phyloP scores from a whole-genome alignment of 2,113 vertebrate genomes.

The Micronisus gabar region DNA sequence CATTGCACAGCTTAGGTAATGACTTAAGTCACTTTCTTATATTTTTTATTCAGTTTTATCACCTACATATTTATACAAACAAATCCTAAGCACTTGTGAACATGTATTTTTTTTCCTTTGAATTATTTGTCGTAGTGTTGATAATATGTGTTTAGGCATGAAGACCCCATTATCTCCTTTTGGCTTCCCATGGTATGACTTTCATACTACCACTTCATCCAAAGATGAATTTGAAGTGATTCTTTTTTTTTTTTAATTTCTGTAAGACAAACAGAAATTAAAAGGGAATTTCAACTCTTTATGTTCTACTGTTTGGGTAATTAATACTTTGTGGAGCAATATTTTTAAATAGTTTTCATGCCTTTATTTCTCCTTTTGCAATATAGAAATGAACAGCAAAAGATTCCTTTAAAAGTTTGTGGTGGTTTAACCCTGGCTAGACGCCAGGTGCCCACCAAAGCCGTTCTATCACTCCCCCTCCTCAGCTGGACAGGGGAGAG shows the following conservation, averaged over 20 bases:
- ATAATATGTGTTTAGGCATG: background rate
- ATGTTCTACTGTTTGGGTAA: background rate
- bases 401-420: too few relatives aligned
- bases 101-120: background rate
- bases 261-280: background rate
- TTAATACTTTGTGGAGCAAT: background rate
- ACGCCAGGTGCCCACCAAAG: too few relatives aligned
- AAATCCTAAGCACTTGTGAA: background rate
- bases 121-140: background rate
- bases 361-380: background rate
- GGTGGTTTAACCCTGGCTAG: too few relatives aligned
- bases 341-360: background rate
- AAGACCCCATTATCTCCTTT: background rate
- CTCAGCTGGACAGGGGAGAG: too few relatives aligned
- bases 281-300: background rate
- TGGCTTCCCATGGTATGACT: background rate
- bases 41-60: background rate
- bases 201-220: background rate
- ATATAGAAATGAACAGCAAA: background rate
- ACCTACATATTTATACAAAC: background rate
- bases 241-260: background rate
- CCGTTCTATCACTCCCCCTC: too few relatives aligned
- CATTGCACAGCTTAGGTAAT: background rate
- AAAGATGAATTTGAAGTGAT: background rate
- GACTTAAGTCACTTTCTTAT: background rate